Evolutionary conservation across 2,113 vertebrate species (phyloP).

Genomic region (Elgaria multicarinata): DNA sequence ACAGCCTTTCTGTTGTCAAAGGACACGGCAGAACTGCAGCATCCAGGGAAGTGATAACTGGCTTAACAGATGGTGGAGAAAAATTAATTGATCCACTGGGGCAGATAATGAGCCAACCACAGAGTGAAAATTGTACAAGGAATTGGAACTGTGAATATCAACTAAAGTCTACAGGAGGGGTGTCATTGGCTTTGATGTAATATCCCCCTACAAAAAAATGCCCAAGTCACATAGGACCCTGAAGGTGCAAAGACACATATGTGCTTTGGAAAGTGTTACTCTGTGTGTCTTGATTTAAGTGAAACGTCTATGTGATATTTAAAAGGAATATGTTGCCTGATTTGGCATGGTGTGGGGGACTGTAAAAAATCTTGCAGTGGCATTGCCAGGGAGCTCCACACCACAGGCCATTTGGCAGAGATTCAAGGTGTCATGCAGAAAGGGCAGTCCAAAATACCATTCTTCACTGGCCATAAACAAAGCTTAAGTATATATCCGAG

Average conservation of each 20-base stretch:
- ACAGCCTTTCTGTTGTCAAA: conserved; percentile 20
- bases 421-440: not conserved
- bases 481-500: not conserved
- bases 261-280: not conserved
- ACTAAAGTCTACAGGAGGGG: conserved; percentile 37
- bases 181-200: not conserved
- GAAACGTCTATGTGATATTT: not conserved
- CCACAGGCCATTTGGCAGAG: not conserved
- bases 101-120: conserved; percentile 57
- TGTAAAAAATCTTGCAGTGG: not conserved
- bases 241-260: not conserved
- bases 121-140: conserved; percentile 58
- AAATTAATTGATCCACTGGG: conserved; percentile 76
- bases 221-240: not conserved
- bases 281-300: not conserved
- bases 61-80: conserved; percentile 69
- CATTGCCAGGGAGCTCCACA: not conserved
- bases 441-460: not conserved
- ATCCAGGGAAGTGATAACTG: conserved; percentile 44
- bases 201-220: not conserved
- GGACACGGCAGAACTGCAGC: conserved; percentile 35
- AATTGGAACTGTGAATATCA: conserved; percentile 63
- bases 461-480: no score
- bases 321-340: not conserved
- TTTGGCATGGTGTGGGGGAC: not conserved